phyloP scores from a whole-genome alignment of 2,888 invertebrate species.

The Tyria jacobaeae region DNA sequence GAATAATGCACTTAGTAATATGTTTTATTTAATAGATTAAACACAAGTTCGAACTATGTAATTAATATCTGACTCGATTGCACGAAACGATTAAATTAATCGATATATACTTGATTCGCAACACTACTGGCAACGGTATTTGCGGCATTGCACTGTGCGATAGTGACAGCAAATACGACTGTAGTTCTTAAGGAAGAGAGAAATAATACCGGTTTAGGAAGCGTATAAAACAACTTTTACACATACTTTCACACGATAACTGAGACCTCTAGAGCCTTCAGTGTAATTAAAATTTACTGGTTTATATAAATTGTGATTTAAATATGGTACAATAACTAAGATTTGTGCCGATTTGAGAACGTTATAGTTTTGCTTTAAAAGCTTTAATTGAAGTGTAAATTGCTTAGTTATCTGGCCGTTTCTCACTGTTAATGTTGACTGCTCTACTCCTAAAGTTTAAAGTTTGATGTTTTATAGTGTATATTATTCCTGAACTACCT shows the following conservation, averaged over 20 bases:
- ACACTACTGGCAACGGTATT: conserved; percentile 52
- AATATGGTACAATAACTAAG: conserved; percentile 17
- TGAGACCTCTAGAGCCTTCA: conserved; percentile 33
- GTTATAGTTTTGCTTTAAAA: background rate
- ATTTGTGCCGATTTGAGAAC: conserved; percentile 18
- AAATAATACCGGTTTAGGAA: conserved; percentile 47
- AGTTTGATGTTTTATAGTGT: too few relatives aligned
- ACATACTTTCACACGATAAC: conserved; percentile 58
- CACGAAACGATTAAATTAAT: conserved; percentile 33
- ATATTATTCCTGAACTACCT: too few relatives aligned
- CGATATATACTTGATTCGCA: conserved; percentile 40
- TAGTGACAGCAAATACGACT: conserved; percentile 30
- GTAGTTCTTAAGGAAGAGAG: conserved; percentile 35
- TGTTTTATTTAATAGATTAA: background rate
- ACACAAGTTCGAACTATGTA: background rate
- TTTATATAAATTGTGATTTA: conserved; percentile 20
- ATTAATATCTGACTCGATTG: conserved; percentile 21
- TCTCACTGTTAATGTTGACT: too few relatives aligned
- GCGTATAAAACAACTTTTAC: conserved; percentile 58
- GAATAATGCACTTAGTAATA: background rate
- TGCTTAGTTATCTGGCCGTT: too few relatives aligned
- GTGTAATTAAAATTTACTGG: conserved; percentile 33
- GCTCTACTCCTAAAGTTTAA: too few relatives aligned
- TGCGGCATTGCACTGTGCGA: conserved; percentile 47
- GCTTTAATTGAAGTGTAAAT: background rate